Evolutionary conservation across 2,113 vertebrate species (phyloP).

Genomic region (Verasper variegatus): DNA sequence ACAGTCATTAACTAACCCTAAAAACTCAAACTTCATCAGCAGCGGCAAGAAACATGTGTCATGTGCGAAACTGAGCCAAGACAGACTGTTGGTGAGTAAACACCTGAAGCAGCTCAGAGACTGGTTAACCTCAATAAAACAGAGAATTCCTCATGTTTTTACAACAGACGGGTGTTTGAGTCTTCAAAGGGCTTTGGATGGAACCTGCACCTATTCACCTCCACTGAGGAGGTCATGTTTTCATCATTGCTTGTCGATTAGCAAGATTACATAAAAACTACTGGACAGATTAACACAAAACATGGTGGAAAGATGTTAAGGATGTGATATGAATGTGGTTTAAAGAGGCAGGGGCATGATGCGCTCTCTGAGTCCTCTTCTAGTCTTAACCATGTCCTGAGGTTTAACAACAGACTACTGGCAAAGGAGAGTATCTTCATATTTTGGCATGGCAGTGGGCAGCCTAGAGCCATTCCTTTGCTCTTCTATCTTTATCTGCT

Average conservation of each 20-base stretch:
- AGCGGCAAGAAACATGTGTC: conserved; percentile 15
- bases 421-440: conserved; percentile 14
- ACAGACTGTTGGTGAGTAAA: conserved; percentile 25
- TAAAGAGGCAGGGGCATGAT: too few relatives aligned
- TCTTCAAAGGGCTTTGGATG: not conserved
- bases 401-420: conserved; percentile 38
- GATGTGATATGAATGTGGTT: too few relatives aligned
- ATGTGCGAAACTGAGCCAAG: conserved; percentile 15
- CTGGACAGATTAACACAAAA: too few relatives aligned
- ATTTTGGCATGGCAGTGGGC: conserved; percentile 37
- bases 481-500: conserved; percentile 35
- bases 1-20: conserved; percentile 18
- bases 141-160: not conserved
- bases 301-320: too few relatives aligned
- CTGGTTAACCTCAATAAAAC: not conserved
- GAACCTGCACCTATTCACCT: too few relatives aligned
- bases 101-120: conserved; percentile 3
- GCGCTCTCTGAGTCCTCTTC: too few relatives aligned
- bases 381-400: conserved; percentile 43
- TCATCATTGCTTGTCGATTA: too few relatives aligned
- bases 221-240: too few relatives aligned
- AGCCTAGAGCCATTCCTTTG: conserved; percentile 34
- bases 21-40: conserved; percentile 24
- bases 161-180: conserved; percentile 10
- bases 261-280: too few relatives aligned